Percentiles rank a stretch among this genome's conserved stretches.
phyloP scores from a whole-genome alignment of 2,797 vertebrate species.

The Presbytis comata region DNA sequence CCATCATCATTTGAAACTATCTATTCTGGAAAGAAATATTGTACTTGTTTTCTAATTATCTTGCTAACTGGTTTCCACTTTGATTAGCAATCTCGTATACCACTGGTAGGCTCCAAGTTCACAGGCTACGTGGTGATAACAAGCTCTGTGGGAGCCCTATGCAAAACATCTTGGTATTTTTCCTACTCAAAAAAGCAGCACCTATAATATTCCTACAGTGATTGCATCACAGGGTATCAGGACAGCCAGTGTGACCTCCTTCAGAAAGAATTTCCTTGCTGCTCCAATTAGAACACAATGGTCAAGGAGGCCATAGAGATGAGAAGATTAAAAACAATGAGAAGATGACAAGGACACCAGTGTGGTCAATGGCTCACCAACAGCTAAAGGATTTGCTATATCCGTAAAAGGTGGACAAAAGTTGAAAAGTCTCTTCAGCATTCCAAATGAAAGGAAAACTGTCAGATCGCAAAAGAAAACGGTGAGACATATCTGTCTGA shows the following conservation, averaged over 20 bases:
- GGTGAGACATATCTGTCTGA: neutral
- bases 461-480: slow-evolving; percentile 14
- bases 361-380: slow-evolving; percentile 21
- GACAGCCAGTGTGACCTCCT: slow-evolving; percentile 42
- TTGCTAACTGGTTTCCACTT: slow-evolving; percentile 27
- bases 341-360: slow-evolving; percentile 67
- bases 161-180: neutral
- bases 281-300: slow-evolving; percentile 57
- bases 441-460: slow-evolving; percentile 56
- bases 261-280: slow-evolving; percentile 55
- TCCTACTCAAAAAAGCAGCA: neutral
- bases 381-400: slow-evolving; percentile 29
- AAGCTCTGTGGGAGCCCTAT: neutral
- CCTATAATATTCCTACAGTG: neutral
- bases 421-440: neutral
- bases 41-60: neutral
- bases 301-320: slow-evolving; percentile 74
- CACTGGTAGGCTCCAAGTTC: neutral
- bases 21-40: neutral
- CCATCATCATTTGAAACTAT: neutral
- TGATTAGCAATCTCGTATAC: neutral
- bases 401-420: neutral
- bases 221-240: neutral
- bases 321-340: slow-evolving; percentile 64
- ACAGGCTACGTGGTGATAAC: neutral